phyloP scores from a whole-genome alignment of 2,113 vertebrate genomes.

The Turnix velox region DNA sequence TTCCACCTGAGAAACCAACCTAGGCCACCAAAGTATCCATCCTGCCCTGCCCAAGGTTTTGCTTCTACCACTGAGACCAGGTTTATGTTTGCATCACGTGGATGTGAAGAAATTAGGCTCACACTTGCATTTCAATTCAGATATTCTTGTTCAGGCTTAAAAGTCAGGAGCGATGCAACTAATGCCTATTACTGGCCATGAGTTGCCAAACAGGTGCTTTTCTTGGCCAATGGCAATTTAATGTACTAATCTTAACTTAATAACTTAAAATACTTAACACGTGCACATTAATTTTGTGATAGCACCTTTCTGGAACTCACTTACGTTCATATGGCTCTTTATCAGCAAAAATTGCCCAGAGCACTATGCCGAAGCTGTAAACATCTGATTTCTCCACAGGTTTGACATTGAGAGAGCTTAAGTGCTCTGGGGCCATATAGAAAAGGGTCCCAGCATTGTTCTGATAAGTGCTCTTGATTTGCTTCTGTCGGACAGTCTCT shows the following conservation, averaged over 20 bases:
- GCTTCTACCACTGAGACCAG: background rate
- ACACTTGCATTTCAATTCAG: background rate
- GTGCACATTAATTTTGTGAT: background rate
- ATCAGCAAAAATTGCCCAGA: constrained; percentile 89
- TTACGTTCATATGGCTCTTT: constrained; percentile 90
- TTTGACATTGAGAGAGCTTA: constrained; percentile 74
- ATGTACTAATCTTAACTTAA: background rate
- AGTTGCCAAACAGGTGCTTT: background rate
- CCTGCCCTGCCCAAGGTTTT: background rate
- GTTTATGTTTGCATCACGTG: background rate
- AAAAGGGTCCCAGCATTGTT: constrained; percentile 85
- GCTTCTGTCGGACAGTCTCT: constrained; percentile 75
- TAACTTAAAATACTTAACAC: background rate
- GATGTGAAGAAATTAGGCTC: background rate
- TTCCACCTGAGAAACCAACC: background rate
- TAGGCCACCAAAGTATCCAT: background rate
- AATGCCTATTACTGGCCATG: background rate
- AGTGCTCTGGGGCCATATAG: constrained; percentile 95
- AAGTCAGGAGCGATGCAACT: background rate
- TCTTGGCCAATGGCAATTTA: background rate
- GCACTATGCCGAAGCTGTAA: constrained; percentile 92
- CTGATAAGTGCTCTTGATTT: background rate
- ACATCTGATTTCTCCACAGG: constrained; percentile 91
- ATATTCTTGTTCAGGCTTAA: background rate
- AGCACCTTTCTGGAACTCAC: background rate